Evolutionary conservation across 2,113 vertebrate genomes (phyloP).

Genomic region (Motacilla alba): DNA sequence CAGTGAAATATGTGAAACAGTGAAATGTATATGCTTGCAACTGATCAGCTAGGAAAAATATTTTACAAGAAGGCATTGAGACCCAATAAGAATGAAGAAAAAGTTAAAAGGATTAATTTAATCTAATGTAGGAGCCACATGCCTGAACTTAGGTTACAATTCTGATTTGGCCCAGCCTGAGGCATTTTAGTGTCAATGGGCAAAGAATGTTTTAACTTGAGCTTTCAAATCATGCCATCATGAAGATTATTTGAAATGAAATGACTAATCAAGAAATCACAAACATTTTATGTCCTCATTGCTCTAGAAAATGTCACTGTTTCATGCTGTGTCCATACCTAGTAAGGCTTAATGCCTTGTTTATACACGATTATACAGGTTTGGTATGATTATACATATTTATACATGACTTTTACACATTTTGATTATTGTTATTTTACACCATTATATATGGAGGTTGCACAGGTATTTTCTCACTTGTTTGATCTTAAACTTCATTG

Average conservation of each 20-base stretch:
- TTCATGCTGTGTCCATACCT: not conserved
- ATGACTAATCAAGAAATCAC: not conserved
- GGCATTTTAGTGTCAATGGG: not conserved
- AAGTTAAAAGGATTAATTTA: not conserved
- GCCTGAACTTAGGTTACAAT: not conserved
- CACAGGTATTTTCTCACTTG: not conserved
- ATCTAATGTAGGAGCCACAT: not conserved
- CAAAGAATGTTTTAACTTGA: not conserved
- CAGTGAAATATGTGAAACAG: not conserved
- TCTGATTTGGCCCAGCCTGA: not conserved
- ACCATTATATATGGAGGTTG: not conserved
- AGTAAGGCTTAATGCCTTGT: not conserved
- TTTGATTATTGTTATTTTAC: not conserved
- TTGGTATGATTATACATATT: not conserved
- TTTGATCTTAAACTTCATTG: not conserved
- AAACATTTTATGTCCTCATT: not conserved
- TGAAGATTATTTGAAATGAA: not conserved
- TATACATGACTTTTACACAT: not conserved
- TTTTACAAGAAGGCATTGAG: not conserved
- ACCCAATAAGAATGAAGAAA: not conserved
- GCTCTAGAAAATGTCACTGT: not conserved
- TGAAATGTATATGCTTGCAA: not conserved
- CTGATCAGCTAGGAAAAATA: not conserved
- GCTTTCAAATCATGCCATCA: not conserved
- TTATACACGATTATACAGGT: not conserved